Evolutionary conservation across 1,140 invertebrate species (phyloP).

Genomic region (silkworm (Bombyx mori)): DNA sequence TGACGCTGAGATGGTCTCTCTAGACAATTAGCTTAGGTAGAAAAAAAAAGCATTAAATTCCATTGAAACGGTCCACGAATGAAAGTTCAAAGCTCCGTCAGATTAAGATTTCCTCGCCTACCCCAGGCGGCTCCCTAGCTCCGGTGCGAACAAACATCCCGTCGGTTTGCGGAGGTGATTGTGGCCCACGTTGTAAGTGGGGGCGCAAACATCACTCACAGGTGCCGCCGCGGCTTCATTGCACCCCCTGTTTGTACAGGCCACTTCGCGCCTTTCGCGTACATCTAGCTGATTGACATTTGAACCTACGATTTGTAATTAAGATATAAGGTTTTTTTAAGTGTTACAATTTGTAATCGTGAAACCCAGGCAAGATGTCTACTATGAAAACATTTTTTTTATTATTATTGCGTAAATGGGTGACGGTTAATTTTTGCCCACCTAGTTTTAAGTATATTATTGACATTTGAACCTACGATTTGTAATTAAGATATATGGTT

Average conservation of each 20-base stretch:
- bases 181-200: slow-evolving; percentile 49
- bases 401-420: too few relatives aligned
- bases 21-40: too few relatives aligned
- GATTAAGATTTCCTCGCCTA: slow-evolving; percentile 61
- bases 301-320: slow-evolving; percentile 18
- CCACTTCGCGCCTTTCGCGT: slow-evolving; percentile 26
- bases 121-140: slow-evolving; percentile 8
- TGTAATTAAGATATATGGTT: background rate
- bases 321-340: too few relatives aligned
- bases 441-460: too few relatives aligned
- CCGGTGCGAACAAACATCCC: slow-evolving; percentile 36
- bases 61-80: slow-evolving; percentile 9
- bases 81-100: slow-evolving; percentile 27
- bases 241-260: slow-evolving; percentile 39
- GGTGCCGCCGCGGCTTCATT: slow-evolving; percentile 35
- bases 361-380: too few relatives aligned
- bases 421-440: too few relatives aligned
- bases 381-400: too few relatives aligned
- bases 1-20: too few relatives aligned
- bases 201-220: slow-evolving; percentile 52
- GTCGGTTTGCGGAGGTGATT: slow-evolving; percentile 45
- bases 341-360: too few relatives aligned
- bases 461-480: slow-evolving; percentile 32
- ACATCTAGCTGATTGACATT: slow-evolving; percentile 30
- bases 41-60: slow-evolving; percentile 7